Percentiles rank a stretch among this genome's conserved stretches.
These are phyloP conservation scores for Arctocebus calabarensis DNA, from an alignment of 2,797 vertebrate genomes.

Conservation along the genomic window DNA sequence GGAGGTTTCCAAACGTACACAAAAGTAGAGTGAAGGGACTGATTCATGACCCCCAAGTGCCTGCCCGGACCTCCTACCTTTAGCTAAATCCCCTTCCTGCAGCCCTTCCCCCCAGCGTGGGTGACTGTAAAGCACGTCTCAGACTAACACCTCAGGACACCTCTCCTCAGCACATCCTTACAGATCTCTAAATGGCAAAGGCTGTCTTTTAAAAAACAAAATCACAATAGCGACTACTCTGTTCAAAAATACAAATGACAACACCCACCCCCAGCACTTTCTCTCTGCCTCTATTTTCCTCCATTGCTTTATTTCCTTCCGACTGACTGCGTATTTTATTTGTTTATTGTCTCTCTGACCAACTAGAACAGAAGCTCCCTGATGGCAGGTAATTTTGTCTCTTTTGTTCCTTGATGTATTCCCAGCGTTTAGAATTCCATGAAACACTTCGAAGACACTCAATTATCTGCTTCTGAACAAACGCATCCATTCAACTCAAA, in stretches of 20 bases:
- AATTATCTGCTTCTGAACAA: background rate
- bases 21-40: background rate
- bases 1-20: background rate
- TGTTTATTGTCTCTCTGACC: background rate
- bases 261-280: background rate
- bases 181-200: background rate
- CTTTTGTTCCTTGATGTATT: background rate
- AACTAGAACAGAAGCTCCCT: background rate
- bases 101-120: background rate
- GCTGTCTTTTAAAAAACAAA: background rate
- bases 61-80: background rate
- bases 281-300: background rate
- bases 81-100: background rate
- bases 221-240: background rate
- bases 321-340: background rate
- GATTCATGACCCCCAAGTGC: background rate
- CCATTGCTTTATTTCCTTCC: background rate
- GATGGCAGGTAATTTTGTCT: background rate
- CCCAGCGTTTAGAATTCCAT: background rate
- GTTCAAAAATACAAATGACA: background rate
- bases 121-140: background rate
- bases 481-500: background rate
- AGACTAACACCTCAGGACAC: background rate
- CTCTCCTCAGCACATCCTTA: background rate
- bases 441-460: background rate